Evolutionary conservation across 2,797 vertebrate species (phyloP).

Genomic region (Pampus argenteus): DNA sequence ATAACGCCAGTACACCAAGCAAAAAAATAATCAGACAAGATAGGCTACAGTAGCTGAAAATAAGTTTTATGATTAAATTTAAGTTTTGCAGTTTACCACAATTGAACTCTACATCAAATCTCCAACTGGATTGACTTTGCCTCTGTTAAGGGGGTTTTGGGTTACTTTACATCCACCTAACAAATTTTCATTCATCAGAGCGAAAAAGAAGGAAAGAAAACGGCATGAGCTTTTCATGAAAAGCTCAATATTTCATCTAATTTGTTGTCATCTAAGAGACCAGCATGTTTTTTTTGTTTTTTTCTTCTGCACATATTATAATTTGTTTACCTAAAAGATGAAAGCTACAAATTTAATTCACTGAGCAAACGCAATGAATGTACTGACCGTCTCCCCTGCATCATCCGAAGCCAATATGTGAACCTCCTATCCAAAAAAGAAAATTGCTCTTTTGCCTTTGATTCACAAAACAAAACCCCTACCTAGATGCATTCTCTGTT

Average conservation of each 20-base stretch:
- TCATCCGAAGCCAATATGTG: constrained; percentile 22
- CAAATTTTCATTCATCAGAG: too few relatives aligned
- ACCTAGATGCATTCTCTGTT: constrained; percentile 29
- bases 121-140: not conserved
- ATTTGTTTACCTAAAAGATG: constrained; percentile 10
- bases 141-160: too few relatives aligned
- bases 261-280: not conserved
- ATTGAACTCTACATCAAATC: not conserved
- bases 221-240: not conserved
- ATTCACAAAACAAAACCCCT: constrained; percentile 31
- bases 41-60: not conserved
- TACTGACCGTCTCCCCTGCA: constrained; percentile 15
- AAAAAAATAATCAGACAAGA: not conserved
- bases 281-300: not conserved
- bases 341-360: constrained; percentile 24
- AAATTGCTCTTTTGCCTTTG: constrained; percentile 25
- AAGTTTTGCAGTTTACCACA: not conserved
- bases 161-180: too few relatives aligned
- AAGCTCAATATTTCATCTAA: not conserved
- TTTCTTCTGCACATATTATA: not conserved
- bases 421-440: constrained; percentile 40
- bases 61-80: not conserved
- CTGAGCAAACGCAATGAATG: constrained; percentile 25
- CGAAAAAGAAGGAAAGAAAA: constrained; percentile 8
- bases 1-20: too few relatives aligned